Evolutionary conservation across 2,113 vertebrate species (phyloP).

Genomic region (Arizona elegans): DNA sequence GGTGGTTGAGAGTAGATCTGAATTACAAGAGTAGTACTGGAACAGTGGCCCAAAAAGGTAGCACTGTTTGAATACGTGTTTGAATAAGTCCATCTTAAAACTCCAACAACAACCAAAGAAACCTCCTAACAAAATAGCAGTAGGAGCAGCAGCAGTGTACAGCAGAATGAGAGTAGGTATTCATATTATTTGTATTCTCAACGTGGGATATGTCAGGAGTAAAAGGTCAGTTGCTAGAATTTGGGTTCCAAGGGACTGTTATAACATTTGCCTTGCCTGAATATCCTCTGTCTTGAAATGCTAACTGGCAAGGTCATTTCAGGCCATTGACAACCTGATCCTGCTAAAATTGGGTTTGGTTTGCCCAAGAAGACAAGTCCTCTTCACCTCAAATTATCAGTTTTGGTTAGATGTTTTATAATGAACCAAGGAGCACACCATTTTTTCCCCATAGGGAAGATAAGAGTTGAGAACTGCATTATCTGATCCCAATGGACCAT

Average conservation of each 20-base stretch:
- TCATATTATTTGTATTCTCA: neutral
- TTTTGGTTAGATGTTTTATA: neutral
- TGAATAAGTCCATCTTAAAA: neutral
- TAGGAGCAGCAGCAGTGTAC: neutral
- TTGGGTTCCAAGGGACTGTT: neutral
- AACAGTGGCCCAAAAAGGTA: neutral
- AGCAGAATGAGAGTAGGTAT: neutral
- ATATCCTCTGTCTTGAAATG: neutral
- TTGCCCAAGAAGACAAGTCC: neutral
- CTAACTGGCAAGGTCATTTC: neutral
- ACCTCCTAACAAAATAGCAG: neutral
- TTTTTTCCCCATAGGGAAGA: neutral
- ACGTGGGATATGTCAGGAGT: neutral
- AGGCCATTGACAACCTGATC: neutral
- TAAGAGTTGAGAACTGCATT: neutral
- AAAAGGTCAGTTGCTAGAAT: neutral
- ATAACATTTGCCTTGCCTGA: neutral
- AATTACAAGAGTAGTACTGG: neutral
- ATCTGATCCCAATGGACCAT: neutral
- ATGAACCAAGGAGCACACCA: neutral
- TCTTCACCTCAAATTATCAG: neutral
- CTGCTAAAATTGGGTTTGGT: neutral
- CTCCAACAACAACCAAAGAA: neutral
- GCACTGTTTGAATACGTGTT: neutral
- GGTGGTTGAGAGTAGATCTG: neutral